A percentile compares a stretch with the other conserved stretches of the same genome.
Conservation (phyloP, 2,797 vertebrate genomes). For the Xenops minutus region DNA sequence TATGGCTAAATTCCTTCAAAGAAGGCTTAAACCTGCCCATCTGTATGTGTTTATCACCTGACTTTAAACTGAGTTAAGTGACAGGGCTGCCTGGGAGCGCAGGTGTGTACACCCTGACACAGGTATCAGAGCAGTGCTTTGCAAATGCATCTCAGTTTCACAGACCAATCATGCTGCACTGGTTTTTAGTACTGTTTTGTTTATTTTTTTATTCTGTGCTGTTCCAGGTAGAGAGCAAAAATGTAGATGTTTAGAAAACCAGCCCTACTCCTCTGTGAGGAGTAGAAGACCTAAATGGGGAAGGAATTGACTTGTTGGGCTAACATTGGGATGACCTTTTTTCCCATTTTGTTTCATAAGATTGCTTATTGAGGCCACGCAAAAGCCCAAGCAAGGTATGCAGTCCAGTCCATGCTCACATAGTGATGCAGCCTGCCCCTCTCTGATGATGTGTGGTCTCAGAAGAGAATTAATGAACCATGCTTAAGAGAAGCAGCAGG, state of each 20-base stretch:
- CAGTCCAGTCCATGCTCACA: background rate
- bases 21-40: background rate
- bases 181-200: background rate
- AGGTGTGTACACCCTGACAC: background rate
- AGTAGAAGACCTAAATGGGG: background rate
- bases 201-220: background rate
- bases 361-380: background rate
- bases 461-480: background rate
- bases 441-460: background rate
- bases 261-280: background rate
- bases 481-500: background rate
- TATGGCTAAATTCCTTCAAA: background rate
- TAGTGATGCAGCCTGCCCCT: background rate
- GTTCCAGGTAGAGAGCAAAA: background rate
- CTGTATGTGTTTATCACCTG: background rate
- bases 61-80: background rate
- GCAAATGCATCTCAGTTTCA: background rate
- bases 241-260: background rate
- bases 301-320: background rate
- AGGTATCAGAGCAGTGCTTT: background rate
- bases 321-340: background rate
- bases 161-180: no score
- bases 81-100: background rate
- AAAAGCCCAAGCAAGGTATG: accelerated
- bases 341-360: background rate